Conservation (phyloP, 2,888 invertebrate species). For the Drosophila greeni region DNA sequence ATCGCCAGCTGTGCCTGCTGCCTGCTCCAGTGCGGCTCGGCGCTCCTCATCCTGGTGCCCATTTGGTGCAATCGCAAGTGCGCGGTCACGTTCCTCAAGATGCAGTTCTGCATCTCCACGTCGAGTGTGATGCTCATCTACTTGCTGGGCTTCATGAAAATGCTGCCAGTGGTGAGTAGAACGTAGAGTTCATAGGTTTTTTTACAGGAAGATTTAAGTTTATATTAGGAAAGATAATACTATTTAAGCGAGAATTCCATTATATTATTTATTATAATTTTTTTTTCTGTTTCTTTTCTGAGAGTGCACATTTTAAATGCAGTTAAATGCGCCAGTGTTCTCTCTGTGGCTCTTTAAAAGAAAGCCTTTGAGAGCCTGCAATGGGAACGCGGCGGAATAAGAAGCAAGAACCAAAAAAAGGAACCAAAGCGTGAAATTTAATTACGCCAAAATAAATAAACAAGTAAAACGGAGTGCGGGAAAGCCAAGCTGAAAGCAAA, state of each 20-base stretch:
- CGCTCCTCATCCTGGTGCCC: slow-evolving; percentile 78
- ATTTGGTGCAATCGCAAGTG: slow-evolving; percentile 79
- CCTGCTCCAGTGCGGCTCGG: slow-evolving; percentile 78
- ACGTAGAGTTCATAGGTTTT: background rate
- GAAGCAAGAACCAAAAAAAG: slow-evolving; percentile 1
- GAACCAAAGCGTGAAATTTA: slow-evolving; percentile 62
- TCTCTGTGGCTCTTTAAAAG: slow-evolving; percentile 29
- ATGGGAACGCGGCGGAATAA: slow-evolving; percentile 7
- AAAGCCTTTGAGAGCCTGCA: slow-evolving; percentile 41
- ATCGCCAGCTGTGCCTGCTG: slow-evolving; percentile 79
- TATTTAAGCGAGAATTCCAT: background rate
- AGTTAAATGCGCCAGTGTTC: slow-evolving; percentile 10
- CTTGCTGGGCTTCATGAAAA: slow-evolving; percentile 79
- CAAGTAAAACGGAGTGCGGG: slow-evolving; percentile 47
- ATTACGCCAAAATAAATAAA: slow-evolving; percentile 66
- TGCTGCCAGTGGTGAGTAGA: slow-evolving; percentile 79
- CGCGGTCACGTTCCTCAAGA: slow-evolving; percentile 83
- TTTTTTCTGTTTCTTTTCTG: background rate
- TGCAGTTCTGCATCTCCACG: slow-evolving; percentile 85
- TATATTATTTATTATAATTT: background rate
- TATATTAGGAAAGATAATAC: background rate
- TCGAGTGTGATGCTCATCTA: slow-evolving; percentile 85
- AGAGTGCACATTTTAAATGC: slow-evolving; percentile 9
- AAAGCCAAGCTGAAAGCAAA: slow-evolving; percentile 50
- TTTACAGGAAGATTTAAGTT: background rate